These are phyloP conservation scores for Tor tambroides DNA, from an alignment of 2,113 vertebrate genomes.

Conservation along the genomic window DNA sequence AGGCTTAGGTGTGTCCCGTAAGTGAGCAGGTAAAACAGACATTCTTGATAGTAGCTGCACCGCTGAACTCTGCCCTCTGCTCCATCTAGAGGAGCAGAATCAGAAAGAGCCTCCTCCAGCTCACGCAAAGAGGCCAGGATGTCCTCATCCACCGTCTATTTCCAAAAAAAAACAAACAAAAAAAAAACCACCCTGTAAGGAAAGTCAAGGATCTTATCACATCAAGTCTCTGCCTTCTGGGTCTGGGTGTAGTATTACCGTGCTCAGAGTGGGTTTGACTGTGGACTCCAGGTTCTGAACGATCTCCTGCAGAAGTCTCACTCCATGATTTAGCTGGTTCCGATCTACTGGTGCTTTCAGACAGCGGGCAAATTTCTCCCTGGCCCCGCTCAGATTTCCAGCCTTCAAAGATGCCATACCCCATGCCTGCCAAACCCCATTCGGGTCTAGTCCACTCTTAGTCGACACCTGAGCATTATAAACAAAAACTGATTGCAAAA, in stretches of 20 bases:
- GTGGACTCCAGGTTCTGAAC: slow-evolving; percentile 88
- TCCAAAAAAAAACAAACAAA: slow-evolving; percentile 42
- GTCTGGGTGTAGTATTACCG: slow-evolving; percentile 69
- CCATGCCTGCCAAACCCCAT: slow-evolving; percentile 96
- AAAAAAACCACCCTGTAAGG: not conserved
- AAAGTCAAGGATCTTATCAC: not conserved
- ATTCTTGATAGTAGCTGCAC: slow-evolving; percentile 86
- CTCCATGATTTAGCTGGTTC: slow-evolving; percentile 86
- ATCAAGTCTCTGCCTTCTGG: not conserved
- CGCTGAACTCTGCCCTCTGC: slow-evolving; percentile 79
- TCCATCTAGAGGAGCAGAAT: slow-evolving; percentile 75
- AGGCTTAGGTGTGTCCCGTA: slow-evolving; percentile 91
- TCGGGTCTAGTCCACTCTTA: slow-evolving; percentile 91
- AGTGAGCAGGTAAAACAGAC: slow-evolving; percentile 88
- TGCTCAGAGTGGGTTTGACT: slow-evolving; percentile 74
- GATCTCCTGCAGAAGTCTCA: slow-evolving; percentile 88
- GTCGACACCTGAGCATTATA: slow-evolving; percentile 86
- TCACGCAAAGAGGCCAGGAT: slow-evolving; percentile 88
- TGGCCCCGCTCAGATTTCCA: slow-evolving; percentile 83
- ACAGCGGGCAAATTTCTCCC: slow-evolving; percentile 92
- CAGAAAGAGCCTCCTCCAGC: slow-evolving; percentile 83
- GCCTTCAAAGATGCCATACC: slow-evolving; percentile 94
- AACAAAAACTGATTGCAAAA: not conserved
- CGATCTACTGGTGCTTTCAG: slow-evolving; percentile 90
- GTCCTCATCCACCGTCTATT: slow-evolving; percentile 80